Evolutionary conservation across 2,113 vertebrate genomes (phyloP).

Genomic region (human): DNA sequence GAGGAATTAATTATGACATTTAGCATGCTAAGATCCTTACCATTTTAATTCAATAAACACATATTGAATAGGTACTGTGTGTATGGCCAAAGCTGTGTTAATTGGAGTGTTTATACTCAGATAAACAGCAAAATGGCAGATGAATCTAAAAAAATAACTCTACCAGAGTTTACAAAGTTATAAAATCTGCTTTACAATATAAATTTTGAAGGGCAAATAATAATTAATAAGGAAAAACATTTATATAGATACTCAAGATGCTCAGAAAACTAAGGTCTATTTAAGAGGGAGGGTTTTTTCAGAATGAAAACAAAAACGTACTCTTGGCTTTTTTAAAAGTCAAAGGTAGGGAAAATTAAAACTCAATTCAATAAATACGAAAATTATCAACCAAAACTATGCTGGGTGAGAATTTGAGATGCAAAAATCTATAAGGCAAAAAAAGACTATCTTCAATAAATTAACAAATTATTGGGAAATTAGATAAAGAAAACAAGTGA

Average conservation of each 20-base stretch:
- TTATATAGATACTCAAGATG: not conserved
- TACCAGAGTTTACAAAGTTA: not conserved
- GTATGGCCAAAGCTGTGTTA: not conserved
- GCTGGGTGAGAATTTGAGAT: not conserved
- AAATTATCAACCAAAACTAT: not conserved
- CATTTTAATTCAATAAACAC: not conserved
- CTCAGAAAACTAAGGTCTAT: constrained; percentile 5
- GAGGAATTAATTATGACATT: not conserved
- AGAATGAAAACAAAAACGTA: not conserved
- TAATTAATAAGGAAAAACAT: not conserved
- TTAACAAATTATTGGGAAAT: not conserved
- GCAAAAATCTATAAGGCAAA: not conserved
- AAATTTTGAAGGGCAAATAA: not conserved
- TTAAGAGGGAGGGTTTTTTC: not conserved
- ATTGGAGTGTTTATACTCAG: not conserved
- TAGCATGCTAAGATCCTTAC: not conserved
- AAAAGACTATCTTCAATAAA: not conserved
- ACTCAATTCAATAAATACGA: not conserved
- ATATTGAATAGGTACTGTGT: not conserved
- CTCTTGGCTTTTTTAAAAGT: not conserved
- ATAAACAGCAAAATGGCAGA: not conserved
- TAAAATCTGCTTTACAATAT: not conserved
- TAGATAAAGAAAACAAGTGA: not conserved
- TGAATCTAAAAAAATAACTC: not conserved
- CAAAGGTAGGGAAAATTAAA: not conserved